phyloP scores from a whole-genome alignment of 2,888 invertebrate genomes.

The Agonopterix arenella region DNA sequence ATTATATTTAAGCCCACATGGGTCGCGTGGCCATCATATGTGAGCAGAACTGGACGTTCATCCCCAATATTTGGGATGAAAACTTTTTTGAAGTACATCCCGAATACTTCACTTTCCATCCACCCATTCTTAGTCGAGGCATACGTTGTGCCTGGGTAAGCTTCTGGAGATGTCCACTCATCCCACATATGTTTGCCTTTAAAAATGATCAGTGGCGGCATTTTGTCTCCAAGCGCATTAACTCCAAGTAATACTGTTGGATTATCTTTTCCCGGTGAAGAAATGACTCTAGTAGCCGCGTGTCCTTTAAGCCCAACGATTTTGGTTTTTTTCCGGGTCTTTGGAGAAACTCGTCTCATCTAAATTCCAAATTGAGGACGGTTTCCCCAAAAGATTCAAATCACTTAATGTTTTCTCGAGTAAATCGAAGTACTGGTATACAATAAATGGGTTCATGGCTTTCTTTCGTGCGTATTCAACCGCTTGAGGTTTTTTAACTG shows the following conservation, averaged over 20 bases:
- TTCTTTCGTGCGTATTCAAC: conserved; percentile 13
- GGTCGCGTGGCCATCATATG: conserved; percentile 15
- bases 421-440: conserved; percentile 12
- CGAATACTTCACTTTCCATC: conserved; percentile 30
- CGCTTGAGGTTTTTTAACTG: conserved; percentile 15
- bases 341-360: conserved; percentile 18
- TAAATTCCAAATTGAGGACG: conserved; percentile 15
- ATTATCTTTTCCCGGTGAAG: conserved; percentile 14
- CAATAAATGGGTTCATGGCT: conserved; percentile 12
- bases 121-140: conserved; percentile 28
- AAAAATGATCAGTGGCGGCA: conserved; percentile 19
- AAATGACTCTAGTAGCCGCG: conserved; percentile 15
- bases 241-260: conserved; percentile 18
- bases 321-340: conserved; percentile 19
- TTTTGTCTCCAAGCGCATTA: conserved; percentile 19
- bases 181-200: conserved; percentile 26
- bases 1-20: conserved; percentile 14
- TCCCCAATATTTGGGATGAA: conserved; percentile 11
- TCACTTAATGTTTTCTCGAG: conserved; percentile 9
- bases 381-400: conserved; percentile 9
- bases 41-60: conserved; percentile 12
- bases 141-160: conserved; percentile 16
- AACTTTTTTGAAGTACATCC: conserved; percentile 18
- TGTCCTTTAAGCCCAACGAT: conserved; percentile 17
- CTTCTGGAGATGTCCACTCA: conserved; percentile 19